Conservation (phyloP, 2,888 invertebrate species). For the Lithosia quadra region DNA sequence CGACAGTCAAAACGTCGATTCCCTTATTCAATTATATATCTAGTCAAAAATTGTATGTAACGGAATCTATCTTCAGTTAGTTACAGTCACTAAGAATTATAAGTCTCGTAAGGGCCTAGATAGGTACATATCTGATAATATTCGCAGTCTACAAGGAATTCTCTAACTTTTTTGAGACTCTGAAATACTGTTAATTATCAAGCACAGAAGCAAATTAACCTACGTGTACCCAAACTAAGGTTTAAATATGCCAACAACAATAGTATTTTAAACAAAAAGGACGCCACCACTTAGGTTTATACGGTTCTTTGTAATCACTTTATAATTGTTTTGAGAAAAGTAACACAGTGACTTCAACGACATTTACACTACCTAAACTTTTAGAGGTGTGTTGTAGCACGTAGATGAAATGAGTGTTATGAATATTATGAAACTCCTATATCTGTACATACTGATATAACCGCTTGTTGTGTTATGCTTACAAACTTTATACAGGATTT, state of each 20-base stretch:
- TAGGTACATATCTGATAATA: too few relatives aligned
- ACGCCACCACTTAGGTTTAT: constrained; percentile 11
- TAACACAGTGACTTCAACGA: constrained; percentile 21
- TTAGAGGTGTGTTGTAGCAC: constrained; percentile 22
- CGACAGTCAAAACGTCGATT: too few relatives aligned
- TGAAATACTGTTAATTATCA: too few relatives aligned
- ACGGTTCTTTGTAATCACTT: constrained; percentile 20
- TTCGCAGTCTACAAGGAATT: too few relatives aligned
- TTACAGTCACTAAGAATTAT: too few relatives aligned
- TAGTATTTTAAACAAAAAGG: constrained; percentile 28
- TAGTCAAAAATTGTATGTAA: too few relatives aligned
- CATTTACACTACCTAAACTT: constrained; percentile 27
- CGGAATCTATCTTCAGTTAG: too few relatives aligned
- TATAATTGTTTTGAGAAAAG: constrained; percentile 12
- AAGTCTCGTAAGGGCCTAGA: too few relatives aligned
- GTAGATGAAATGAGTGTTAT: constrained; percentile 24
- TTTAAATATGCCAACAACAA: constrained; percentile 21
- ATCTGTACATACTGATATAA: background rate
- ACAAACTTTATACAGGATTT: background rate
- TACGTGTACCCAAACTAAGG: constrained; percentile 24
- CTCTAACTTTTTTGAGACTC: too few relatives aligned
- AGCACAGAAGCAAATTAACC: constrained; percentile 6
- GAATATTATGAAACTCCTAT: constrained; percentile 27
- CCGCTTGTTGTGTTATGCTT: constrained; percentile 6
- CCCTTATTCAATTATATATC: too few relatives aligned